Evolutionary conservation across 2,113 vertebrate species (phyloP), one percentile per base, ranked within the genome.

Genomic region (rabbit (Oryctolagus cuniculus)): DNA sequence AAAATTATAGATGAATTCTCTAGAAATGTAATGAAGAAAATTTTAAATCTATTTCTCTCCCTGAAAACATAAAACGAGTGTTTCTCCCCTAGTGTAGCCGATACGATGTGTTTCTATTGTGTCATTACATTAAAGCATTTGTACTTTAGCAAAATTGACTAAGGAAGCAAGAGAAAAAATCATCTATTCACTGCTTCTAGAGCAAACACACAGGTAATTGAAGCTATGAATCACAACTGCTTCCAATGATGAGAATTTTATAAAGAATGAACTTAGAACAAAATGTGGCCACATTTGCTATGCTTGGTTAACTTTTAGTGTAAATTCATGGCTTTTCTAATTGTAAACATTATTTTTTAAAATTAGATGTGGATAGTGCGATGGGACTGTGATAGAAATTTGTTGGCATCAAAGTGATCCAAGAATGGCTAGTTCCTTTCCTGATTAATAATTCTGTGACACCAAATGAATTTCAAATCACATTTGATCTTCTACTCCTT

Each of bases 21-120:
- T 87, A n/a, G 72, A 89, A 72, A 73, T 55, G 10, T 22, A 87
- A 29, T 67, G 9, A 90, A 95, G 78, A 21, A 29, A 95, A 63
- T 91, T 89, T 93, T 80, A 89, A 66, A 80, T 69, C 51, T 55
- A 10, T 31, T 79, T 70, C 29, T 58, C 8, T 34, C 44, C 34
- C 13, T 72, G 22, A 63, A 91, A 66, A 58, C 22, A 21, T 53
- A 31, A 95, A 79, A 36, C 38, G 29, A 79, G 17, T 79, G 17
- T 82, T 92, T 89, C 44, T 79, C 8, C 74, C 53, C 79, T 64
- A 61, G 51, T 21, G 11, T 6, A 25, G 24, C 82, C 34, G 44
- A 8, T 44, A 83, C 82, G 21, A 78, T 74, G 3, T 27, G 31
- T 12, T 64, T 24, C 25, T 17, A 25, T 34, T 55, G 25, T 49